phyloP scores from a whole-genome alignment of 2,888 invertebrate genomes.

The Apamea anceps region DNA sequence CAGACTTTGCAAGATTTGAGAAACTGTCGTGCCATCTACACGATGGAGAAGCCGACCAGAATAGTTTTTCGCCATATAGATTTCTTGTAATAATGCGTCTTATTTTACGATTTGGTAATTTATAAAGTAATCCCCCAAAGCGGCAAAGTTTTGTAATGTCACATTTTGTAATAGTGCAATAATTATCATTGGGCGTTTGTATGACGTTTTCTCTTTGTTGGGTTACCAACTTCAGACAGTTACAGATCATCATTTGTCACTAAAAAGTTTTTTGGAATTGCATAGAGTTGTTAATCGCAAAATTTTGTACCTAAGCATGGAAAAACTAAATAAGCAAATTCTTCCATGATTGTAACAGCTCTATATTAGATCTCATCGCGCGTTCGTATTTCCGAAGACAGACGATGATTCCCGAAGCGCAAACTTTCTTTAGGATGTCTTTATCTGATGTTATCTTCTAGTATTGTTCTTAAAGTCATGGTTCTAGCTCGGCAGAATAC shows the following conservation, averaged over 20 bases:
- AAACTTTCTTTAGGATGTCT: background rate
- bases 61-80: background rate
- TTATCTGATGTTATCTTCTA: background rate
- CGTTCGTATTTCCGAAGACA: background rate
- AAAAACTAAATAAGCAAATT: background rate
- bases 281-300: too few species aligned
- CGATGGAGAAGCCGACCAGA: too few species aligned
- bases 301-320: background rate
- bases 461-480: background rate
- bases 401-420: background rate
- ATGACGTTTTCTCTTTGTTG: background rate
- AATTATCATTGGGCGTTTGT: background rate
- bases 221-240: background rate
- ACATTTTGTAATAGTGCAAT: background rate
- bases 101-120: background rate
- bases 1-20: background rate
- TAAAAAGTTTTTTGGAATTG: background rate
- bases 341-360: background rate
- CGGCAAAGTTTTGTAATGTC: background rate
- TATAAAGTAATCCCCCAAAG: background rate
- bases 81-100: background rate
- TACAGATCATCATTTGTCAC: background rate
- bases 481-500: slow-evolving; percentile 72
- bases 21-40: background rate
- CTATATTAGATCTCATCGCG: background rate